phyloP scores from a whole-genome alignment of 2,113 vertebrate genomes.

The Phainopepla nitens region DNA sequence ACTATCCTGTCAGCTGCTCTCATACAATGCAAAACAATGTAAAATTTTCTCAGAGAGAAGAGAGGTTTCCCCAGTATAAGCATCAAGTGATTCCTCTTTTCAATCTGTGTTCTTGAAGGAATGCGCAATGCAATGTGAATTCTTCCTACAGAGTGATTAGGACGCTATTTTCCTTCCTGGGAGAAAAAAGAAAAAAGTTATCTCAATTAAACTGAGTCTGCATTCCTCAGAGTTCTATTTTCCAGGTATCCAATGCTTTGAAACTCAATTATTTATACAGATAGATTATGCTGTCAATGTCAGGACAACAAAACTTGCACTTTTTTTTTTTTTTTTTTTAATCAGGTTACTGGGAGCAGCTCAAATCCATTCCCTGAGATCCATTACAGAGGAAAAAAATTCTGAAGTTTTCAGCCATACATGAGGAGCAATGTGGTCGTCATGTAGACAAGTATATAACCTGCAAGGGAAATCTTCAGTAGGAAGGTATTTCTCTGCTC shows the following conservation, averaged over 20 bases:
- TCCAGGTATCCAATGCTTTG: background rate
- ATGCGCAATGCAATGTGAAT: background rate
- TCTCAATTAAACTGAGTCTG: background rate
- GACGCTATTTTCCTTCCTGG: background rate
- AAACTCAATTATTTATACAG: background rate
- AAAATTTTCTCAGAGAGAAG: background rate
- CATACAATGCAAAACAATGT: background rate
- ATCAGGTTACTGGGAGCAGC: background rate
- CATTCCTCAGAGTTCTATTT: background rate
- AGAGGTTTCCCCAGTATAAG: background rate
- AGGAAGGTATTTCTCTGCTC: background rate
- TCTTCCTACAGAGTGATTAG: background rate
- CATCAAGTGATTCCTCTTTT: background rate
- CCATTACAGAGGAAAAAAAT: background rate
- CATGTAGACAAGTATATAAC: background rate
- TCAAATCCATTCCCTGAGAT: background rate
- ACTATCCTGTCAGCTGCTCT: background rate
- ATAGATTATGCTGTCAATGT: background rate
- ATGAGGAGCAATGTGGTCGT: background rate
- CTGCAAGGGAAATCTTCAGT: background rate
- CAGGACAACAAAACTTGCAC: background rate
- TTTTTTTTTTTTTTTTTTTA: background rate
- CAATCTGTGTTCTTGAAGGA: background rate
- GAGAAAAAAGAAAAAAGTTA: background rate
- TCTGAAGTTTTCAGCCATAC: background rate